Base-by-base conservation (phyloP, 2,797 vertebrate genomes). In the Platyrinchus mystaceus region DNA sequence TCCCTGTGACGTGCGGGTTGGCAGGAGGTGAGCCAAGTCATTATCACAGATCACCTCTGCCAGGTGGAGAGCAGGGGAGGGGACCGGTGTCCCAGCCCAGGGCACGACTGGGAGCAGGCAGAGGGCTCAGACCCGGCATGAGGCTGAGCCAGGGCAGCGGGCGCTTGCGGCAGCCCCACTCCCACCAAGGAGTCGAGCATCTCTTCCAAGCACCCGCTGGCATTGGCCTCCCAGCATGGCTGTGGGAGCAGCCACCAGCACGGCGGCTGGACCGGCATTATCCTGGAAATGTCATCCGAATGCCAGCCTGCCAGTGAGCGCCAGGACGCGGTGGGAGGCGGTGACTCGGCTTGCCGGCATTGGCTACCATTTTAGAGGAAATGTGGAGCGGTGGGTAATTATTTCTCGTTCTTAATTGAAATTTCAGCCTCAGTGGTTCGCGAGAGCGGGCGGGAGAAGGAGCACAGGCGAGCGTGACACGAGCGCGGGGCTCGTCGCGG, bases 381-480 rank as follows among this genome's bases (percentile, higher is more conserved):
- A 89, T 91, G 95, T 58, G 62, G 95, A 95, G 94, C 87, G 69
- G 58, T 6, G 89, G 90, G 95, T 97, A 97, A 97, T 97, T 98
- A 96, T 97, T 98, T 96, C 93, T 97, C 82, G 67, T 93, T 79
- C 96, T 97, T 98, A 97, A 97, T 97, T 97, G 97, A 98, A 98
- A 97, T 97, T 97, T 98, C 96, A 97, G 96, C 97, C 96, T 97
- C 97, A 96, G 96, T 88, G 97, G 95, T 96, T 96, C 36, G 91
- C 39, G 9, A 15, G 94, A 87, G 89, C 76, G 6, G 55, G 96
- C 3, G n/a, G 93, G 92, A 94, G 95, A 78, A 63, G 89, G 87
- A 75, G 95, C 91, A 83, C 88, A 37, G 74, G 94, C 46, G 19
- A 94, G 94, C 10, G 20, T 91, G 96, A 63, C 93, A 50, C 14